phyloP scores from a whole-genome alignment of 1,140 invertebrate genomes.

The Papilio xuthus region DNA sequence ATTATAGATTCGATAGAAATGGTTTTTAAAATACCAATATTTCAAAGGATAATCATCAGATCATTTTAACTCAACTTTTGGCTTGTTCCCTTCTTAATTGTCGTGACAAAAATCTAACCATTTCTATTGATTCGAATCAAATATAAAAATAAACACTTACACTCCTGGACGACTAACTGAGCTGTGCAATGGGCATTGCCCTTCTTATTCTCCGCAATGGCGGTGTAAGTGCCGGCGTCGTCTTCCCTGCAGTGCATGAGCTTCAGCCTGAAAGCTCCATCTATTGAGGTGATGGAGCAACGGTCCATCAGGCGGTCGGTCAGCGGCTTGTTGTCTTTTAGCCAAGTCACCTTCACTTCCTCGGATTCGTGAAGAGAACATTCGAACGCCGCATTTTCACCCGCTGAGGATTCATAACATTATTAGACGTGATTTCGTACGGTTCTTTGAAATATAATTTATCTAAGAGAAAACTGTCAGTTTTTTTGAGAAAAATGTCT shows the following conservation, averaged over 20 bases:
- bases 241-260: conserved; percentile 90
- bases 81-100: not conserved
- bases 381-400: conserved; percentile 92
- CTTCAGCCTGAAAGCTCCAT: conserved; percentile 85
- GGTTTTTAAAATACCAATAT: not conserved
- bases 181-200: conserved; percentile 92
- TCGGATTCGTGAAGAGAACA: conserved; percentile 85
- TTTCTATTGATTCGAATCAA: conserved; percentile 36
- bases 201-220: conserved; percentile 91
- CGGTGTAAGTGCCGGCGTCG: conserved; percentile 96
- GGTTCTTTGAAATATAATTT: conserved; percentile 40
- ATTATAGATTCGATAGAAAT: conserved; percentile 29
- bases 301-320: conserved; percentile 89
- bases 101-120: not conserved
- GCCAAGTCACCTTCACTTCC: conserved; percentile 89
- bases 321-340: conserved; percentile 94
- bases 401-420: conserved; percentile 84
- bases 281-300: conserved; percentile 83
- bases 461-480: conserved; percentile 20
- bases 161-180: conserved; percentile 91
- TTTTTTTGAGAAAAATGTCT: not conserved
- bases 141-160: conserved; percentile 82
- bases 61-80: not conserved
- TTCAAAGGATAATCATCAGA: no score
- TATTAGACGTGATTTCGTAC: conserved; percentile 65